phyloP scores from a whole-genome alignment of 2,888 invertebrate genomes.

The Dicycla oo region DNA sequence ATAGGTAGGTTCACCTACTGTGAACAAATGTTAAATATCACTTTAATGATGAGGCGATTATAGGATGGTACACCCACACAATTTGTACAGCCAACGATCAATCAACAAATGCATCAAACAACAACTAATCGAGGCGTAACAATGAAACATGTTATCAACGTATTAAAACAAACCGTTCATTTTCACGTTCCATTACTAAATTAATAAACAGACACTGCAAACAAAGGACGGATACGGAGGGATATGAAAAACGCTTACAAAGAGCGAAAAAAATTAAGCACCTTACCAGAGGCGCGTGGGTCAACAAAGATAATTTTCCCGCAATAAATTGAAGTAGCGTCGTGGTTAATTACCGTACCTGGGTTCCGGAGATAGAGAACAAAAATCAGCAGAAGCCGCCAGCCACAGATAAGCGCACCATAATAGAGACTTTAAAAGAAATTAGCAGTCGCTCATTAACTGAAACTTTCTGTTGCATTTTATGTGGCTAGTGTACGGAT shows the following conservation, averaged over 20 bases:
- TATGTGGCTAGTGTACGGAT: slow-evolving; percentile 50
- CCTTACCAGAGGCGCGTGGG: slow-evolving; percentile 79
- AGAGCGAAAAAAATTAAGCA: slow-evolving; percentile 79
- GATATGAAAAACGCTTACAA: slow-evolving; percentile 76
- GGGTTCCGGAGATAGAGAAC: slow-evolving; percentile 76
- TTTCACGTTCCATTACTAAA: slow-evolving; percentile 66
- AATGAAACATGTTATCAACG: slow-evolving; percentile 52
- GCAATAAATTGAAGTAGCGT: slow-evolving; percentile 82
- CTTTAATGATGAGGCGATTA: slow-evolving; percentile 28
- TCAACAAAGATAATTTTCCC: slow-evolving; percentile 86
- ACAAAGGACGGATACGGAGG: slow-evolving; percentile 63
- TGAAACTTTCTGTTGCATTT: slow-evolving; percentile 66
- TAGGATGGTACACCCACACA: slow-evolving; percentile 15
- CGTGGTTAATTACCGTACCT: slow-evolving; percentile 82
- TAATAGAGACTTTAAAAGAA: slow-evolving; percentile 81
- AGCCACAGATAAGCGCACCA: slow-evolving; percentile 75
- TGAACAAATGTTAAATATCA: slow-evolving; percentile 19
- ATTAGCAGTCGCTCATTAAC: slow-evolving; percentile 81
- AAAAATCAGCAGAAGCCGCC: slow-evolving; percentile 73
- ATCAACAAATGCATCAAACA: slow-evolving; percentile 56
- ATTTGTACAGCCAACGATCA: slow-evolving; percentile 26
- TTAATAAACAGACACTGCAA: slow-evolving; percentile 70
- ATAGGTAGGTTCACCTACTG: background rate
- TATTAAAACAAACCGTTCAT: slow-evolving; percentile 55
- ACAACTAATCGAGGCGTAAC: slow-evolving; percentile 56